Evolutionary conservation across 2,888 invertebrate genomes (phyloP).

Genomic region (Acronicta alni): DNA sequence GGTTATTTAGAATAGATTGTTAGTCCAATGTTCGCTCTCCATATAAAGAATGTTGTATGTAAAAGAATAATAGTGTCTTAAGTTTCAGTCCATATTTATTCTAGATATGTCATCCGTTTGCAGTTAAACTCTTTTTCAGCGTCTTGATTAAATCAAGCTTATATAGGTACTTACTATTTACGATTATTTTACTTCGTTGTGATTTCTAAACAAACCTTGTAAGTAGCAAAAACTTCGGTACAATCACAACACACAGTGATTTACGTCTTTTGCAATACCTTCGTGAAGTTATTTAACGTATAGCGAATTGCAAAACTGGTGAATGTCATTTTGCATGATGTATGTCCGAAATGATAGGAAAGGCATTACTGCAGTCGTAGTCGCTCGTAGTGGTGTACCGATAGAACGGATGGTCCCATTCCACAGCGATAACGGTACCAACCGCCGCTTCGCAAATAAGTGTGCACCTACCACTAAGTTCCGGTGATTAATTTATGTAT

Average conservation of each 20-base stretch:
- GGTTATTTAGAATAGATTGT: too few species aligned
- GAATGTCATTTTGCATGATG: constrained; percentile 58
- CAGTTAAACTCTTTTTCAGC: too few species aligned
- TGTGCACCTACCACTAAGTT: constrained; percentile 56
- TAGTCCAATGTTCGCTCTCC: too few species aligned
- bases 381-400: constrained; percentile 66
- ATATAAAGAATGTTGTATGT: too few species aligned
- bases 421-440: constrained; percentile 78
- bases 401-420: constrained; percentile 85
- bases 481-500: constrained; percentile 46
- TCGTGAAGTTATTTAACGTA: constrained; percentile 41
- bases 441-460: constrained; percentile 69
- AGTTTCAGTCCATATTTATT: too few species aligned
- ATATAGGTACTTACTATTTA: too few species aligned
- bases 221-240: constrained; percentile 30
- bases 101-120: too few species aligned
- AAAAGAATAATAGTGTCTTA: too few species aligned
- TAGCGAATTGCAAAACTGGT: constrained; percentile 53
- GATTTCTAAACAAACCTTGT: constrained; percentile 43
- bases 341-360: constrained; percentile 64
- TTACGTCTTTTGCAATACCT: constrained; percentile 36
- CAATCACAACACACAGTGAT: constrained; percentile 21
- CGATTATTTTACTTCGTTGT: constrained; percentile 12
- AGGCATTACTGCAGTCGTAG: constrained; percentile 49
- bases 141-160: too few species aligned